Percentiles rank a stretch among this genome's conserved stretches.
Evolutionary conservation across 2,113 vertebrate genomes (phyloP).

Genomic region (Tauraco erythrolophus): DNA sequence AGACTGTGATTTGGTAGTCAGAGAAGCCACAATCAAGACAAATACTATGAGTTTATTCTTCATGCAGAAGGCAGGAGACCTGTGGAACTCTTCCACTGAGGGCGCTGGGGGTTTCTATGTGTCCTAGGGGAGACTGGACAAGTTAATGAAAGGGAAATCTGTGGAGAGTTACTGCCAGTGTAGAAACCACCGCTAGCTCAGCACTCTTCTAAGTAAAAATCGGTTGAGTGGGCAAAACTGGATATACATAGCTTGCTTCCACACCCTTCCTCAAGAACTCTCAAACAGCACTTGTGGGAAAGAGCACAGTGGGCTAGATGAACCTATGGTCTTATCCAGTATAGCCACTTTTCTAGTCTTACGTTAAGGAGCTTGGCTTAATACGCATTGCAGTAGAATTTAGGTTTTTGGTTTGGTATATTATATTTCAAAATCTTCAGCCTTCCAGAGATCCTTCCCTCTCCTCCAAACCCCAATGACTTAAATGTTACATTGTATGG

Average conservation of each 20-base stretch:
- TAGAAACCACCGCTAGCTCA: not conserved
- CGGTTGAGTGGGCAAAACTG: not conserved
- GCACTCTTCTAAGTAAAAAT: not conserved
- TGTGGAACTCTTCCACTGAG: not conserved
- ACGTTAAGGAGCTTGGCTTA: not conserved
- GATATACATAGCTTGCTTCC: not conserved
- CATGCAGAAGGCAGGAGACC: not conserved
- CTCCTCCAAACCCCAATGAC: not conserved
- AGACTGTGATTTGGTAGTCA: not conserved
- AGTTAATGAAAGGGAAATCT: not conserved
- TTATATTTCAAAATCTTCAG: not conserved
- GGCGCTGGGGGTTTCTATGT: not conserved
- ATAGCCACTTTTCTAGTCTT: not conserved
- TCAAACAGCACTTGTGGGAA: accelerated
- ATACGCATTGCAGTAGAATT: not conserved
- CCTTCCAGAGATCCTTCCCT: not conserved
- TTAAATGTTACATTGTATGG: not conserved
- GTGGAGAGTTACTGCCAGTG: not conserved
- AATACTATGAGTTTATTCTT: not conserved
- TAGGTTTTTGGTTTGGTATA: not conserved
- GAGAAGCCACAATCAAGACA: not conserved
- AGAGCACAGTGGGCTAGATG: not conserved
- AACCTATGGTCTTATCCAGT: not conserved
- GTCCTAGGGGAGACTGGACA: not conserved
- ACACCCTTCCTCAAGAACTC: not conserved